phyloP scores from a whole-genome alignment of 2,797 vertebrate genomes.

The Melanotaenia nigrans region DNA sequence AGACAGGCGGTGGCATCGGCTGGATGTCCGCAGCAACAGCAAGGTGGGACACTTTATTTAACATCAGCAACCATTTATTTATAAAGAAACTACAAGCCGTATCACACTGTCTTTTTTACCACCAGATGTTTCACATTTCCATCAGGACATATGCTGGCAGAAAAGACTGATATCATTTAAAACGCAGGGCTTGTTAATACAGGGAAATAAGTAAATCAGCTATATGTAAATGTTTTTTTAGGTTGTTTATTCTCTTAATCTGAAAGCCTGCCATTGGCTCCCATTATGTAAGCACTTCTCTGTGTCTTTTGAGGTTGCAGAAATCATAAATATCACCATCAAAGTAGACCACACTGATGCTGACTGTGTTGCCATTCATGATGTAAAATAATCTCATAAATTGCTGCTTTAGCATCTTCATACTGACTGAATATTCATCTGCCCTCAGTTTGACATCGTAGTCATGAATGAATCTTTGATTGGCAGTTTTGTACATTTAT shows the following conservation, averaged over 20 bases:
- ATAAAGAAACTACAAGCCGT: neutral
- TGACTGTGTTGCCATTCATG: neutral
- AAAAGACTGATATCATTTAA: neutral
- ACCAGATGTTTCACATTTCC: neutral
- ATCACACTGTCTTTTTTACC: neutral
- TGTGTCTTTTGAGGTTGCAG: neutral
- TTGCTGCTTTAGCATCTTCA: neutral
- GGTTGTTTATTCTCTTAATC: neutral
- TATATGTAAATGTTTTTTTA: neutral
- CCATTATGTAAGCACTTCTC: neutral
- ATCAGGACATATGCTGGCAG: neutral
- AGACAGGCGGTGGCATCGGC: constrained; percentile 90
- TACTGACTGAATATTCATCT: constrained; percentile 12
- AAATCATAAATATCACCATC: neutral
- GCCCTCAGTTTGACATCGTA: constrained; percentile 5
- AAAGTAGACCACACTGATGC: neutral
- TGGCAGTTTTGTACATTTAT: neutral
- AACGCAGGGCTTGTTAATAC: neutral
- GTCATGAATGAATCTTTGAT: neutral
- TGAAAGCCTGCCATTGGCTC: neutral
- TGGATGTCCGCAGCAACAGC: constrained; percentile 89
- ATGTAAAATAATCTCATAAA: neutral
- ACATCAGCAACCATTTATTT: constrained; percentile 19
- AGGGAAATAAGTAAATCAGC: neutral
- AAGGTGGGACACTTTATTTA: constrained; percentile 80